Conservation (phyloP, 1,140 invertebrate genomes). For the Ceratina australensis region DNA sequence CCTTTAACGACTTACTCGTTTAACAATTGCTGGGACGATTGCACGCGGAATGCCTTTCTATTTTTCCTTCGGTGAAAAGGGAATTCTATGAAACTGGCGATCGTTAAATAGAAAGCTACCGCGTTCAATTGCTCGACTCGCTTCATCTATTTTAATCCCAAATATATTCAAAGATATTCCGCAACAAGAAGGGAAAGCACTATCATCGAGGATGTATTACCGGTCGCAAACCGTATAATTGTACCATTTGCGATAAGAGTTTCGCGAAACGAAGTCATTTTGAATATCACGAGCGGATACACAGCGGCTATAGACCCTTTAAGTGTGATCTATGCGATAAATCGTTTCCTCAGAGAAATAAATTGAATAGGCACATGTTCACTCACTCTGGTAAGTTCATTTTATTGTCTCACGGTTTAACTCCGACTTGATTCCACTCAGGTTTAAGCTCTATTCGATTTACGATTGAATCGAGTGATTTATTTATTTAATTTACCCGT, state of each 20-base stretch:
- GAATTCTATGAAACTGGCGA: too few relatives aligned
- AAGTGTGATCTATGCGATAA: conserved; percentile 86
- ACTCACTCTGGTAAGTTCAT: conserved; percentile 69
- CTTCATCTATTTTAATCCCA: too few relatives aligned
- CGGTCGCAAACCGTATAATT: conserved; percentile 72
- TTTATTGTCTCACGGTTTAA: conserved; percentile 4
- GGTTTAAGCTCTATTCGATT: too few relatives aligned
- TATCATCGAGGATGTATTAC: conserved; percentile 74
- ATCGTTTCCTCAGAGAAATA: conserved; percentile 75
- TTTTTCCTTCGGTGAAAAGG: too few relatives aligned
- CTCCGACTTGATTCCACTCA: too few relatives aligned
- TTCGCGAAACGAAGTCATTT: conserved; percentile 76
- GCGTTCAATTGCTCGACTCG: too few relatives aligned
- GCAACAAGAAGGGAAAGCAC: conserved; percentile 71
- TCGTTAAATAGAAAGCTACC: too few relatives aligned
- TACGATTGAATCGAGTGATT: background rate
- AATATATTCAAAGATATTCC: conserved; percentile 67
- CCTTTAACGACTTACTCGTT: too few relatives aligned
- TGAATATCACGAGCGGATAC: conserved; percentile 83
- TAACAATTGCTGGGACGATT: too few relatives aligned
- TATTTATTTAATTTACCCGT: conserved; percentile 5
- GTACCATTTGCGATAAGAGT: conserved; percentile 69
- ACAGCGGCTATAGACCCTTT: conserved; percentile 88
- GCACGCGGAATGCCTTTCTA: too few relatives aligned
- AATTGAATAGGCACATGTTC: conserved; percentile 90